phyloP scores from a whole-genome alignment of 2,797 vertebrate genomes.

The Lophotriccus pileatus region DNA sequence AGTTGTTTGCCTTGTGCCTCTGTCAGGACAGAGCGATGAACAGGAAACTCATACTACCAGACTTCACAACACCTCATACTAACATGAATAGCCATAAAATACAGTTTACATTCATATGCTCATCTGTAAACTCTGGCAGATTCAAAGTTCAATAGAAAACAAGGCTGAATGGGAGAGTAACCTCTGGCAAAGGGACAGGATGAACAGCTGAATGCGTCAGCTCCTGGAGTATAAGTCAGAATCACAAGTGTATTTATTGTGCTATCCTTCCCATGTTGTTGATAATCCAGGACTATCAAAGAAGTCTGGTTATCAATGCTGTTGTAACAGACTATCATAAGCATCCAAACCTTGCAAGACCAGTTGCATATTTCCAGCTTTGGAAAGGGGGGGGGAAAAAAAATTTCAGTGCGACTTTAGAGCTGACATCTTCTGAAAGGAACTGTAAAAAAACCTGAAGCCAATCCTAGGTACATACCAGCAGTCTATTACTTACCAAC shows the following conservation, averaged over 20 bases:
- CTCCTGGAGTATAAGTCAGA: background rate
- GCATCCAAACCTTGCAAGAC: background rate
- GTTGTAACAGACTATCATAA: background rate
- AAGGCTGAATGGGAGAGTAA: background rate
- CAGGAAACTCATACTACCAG: background rate
- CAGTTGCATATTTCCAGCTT: background rate
- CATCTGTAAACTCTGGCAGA: background rate
- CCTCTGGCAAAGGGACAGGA: constrained; percentile 1
- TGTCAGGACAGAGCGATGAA: background rate
- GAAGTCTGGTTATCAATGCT: background rate
- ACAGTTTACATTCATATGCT: background rate
- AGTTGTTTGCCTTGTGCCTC: background rate
- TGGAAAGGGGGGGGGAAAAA: fast-evolving
- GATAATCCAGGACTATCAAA: background rate
- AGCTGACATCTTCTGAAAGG: background rate
- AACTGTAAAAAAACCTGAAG: background rate
- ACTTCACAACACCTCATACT: background rate
- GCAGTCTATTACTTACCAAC: background rate
- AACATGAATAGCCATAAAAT: background rate
- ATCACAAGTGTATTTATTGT: background rate
- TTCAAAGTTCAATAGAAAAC: constrained; percentile 1
- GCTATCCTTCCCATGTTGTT: background rate
- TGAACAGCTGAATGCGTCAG: constrained; percentile 21
- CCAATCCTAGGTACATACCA: background rate
- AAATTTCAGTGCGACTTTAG: background rate